Evolutionary conservation across 2,113 vertebrate species (phyloP), one percentile per base, ranked within the genome.

Genomic region (Myrmecobius fasciatus): DNA sequence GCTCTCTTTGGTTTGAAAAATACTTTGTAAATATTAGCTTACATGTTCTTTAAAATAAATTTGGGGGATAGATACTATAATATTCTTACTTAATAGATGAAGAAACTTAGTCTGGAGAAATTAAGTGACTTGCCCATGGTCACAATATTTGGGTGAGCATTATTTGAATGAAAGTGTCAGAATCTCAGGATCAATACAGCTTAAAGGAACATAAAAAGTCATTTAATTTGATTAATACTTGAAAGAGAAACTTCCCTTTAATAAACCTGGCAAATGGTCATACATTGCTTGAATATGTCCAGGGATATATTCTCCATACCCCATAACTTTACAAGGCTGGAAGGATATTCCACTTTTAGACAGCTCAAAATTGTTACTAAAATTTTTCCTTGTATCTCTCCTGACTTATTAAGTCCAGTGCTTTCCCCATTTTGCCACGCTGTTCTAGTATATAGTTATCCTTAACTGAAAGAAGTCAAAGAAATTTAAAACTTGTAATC

Each of bases 401-500:
- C 60, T 8, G 67, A 83, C 36, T 75, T 36, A n/a, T 17, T n/a
- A 75, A 75, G 31, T 75, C 67, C 20, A 43, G 43, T 91, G n/a
- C 53, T 92, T 28, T 43, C 93, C 1, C 90, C 25, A 93, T 94
- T 89, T 75, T 60, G 22, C 36, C 91, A 95, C 60, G 48, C 0
- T 94, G 56, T 94, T 95, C 67, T 53, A 91, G 8, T 91, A 95
- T 48, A 51, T 8, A 93, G 47, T 94, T 51, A 91, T 7, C n/a
- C 88, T 83, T 88, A 54, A 4, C 90, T 94, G 52, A 92, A 36
- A 94, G 93, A 92, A 96, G 28, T 28, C 47, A 88, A 89, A 89
- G 48, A 92, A 52, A 60, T 92, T 25, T 60, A 92, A 90, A 96
- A 95, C 43, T 89, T 95, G 36, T 25, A 25, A 24, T 94, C 88